phyloP scores from a whole-genome alignment of 2,113 vertebrate genomes.

The Oostethus manadensis region DNA sequence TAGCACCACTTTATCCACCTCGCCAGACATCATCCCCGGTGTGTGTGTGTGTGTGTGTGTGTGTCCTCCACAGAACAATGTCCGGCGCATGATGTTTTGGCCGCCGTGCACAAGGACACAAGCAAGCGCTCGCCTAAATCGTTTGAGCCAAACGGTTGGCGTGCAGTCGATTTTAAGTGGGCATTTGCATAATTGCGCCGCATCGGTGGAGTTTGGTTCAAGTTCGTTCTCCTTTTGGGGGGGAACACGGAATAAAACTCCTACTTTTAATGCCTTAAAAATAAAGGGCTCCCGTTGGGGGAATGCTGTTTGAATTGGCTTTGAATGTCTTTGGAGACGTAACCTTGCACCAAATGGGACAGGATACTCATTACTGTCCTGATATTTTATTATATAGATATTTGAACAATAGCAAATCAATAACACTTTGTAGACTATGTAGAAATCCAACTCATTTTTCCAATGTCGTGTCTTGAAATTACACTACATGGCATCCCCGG shows the following conservation, averaged over 20 bases:
- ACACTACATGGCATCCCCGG: no score
- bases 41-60: conserved; percentile 43
- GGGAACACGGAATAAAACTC: conserved; percentile 46
- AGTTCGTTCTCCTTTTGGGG: conserved; percentile 56
- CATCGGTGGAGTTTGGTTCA: conserved; percentile 61
- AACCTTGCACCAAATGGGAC: no score
- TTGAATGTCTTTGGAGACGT: no score
- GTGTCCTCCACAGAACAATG: conserved; percentile 41
- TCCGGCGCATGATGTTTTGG: conserved; percentile 43
- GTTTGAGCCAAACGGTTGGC: conserved; percentile 33
- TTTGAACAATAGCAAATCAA: no score
- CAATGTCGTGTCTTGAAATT: no score
- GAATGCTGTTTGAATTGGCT: no score
- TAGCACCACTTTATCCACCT: conserved; percentile 73
- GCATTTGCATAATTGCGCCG: conserved; percentile 71
- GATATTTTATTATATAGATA: no score
- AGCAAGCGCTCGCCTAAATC: background rate
- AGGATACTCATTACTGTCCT: no score
- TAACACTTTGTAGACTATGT: no score
- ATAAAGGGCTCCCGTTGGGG: no score
- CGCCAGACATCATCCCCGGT: conserved; percentile 68
- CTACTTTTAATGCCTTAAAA: conserved; percentile 33
- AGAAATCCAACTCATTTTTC: no score
- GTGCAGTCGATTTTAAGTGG: conserved; percentile 45
- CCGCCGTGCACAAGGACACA: conserved; percentile 38